Evolutionary conservation across 2,888 invertebrate species (phyloP), one percentile per base, ranked within the genome.

Genomic region (Stegophylla sp.): DNA sequence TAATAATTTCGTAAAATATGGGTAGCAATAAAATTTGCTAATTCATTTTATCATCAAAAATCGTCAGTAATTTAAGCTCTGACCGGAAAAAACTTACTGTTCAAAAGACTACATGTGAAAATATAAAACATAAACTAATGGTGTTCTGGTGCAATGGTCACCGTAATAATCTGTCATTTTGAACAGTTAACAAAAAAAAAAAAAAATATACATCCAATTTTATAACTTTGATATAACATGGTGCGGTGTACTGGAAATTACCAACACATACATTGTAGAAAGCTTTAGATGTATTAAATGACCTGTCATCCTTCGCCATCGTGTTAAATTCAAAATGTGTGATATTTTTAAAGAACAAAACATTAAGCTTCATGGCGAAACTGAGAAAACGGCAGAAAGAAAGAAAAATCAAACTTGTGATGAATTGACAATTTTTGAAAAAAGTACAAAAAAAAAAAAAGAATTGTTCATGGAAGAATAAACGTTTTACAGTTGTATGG

Each of bases 281-380:
- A 53, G n/a, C 28, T 69, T 51, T 28, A n/a, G 26, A 69, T 13
- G 28, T 69, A 69, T 51, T 69, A 69, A 51, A 69, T 51, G 48
- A n/a, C 48, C 67, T 28, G 28, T 69, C 67, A 51, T 28, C n/a
- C n/a, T 69, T 67, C 17, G 67, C 28, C n/a, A 69, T 69, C 48
- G n/a, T n/a, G 48, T 69, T 28, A 28, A 51, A 28, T 51, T 69
- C 28, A 12, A 5, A 51, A 69, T 28, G 28, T 12, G 45, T 67
- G 15, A 10, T 17, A 17, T 45, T 48, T 67, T 12, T 28, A 51
- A 28, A 69, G 28, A 69, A 48, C 3, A 5, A 28, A 69, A 23
- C 12, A 12, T 12, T n/a, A 51, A 45, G n/a, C n/a, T 26, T 12
- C 1, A 1, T n/a, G n/a, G 59, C 13, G 59, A 34, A 34, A 26